Conservation (phyloP, 1,140 invertebrate genomes). For the Rhagoletis zephyria region DNA sequence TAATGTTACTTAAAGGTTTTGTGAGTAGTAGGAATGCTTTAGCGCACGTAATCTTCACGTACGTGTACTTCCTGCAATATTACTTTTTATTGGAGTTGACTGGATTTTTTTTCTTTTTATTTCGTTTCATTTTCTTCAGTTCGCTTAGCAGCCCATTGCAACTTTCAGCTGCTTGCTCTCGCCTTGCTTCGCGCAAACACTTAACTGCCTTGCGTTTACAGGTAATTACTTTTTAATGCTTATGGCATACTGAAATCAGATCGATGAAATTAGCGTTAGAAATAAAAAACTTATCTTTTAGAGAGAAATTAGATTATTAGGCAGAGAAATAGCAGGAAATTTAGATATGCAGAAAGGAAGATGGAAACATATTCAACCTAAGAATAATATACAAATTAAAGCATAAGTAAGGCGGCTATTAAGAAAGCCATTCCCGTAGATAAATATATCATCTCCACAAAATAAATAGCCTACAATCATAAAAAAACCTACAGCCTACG, state of each 20-base stretch:
- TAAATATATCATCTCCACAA: neutral
- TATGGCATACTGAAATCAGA: neutral
- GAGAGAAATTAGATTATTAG: neutral
- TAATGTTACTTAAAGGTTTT: neutral
- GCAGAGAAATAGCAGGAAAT: neutral
- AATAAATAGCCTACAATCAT: neutral
- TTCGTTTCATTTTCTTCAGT: neutral
- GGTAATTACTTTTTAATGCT: constrained; percentile 51
- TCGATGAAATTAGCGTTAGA: neutral
- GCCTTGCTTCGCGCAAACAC: neutral
- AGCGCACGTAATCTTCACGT: neutral
- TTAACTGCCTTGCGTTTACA: neutral
- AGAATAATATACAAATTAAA: neutral
- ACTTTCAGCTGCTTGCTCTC: neutral
- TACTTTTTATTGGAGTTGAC: neutral
- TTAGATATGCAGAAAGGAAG: neutral
- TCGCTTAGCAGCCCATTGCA: neutral
- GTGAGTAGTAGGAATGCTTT: neutral
- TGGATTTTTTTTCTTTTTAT: constrained; percentile 39
- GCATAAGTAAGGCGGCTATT: neutral
- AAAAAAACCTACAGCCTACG: neutral
- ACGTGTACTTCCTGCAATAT: neutral
- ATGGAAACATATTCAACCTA: no score
- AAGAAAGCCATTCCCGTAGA: neutral
- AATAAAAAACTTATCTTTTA: neutral